phyloP scores from a whole-genome alignment of 2,113 vertebrate species.

The mouse (Mus musculus) region DNA sequence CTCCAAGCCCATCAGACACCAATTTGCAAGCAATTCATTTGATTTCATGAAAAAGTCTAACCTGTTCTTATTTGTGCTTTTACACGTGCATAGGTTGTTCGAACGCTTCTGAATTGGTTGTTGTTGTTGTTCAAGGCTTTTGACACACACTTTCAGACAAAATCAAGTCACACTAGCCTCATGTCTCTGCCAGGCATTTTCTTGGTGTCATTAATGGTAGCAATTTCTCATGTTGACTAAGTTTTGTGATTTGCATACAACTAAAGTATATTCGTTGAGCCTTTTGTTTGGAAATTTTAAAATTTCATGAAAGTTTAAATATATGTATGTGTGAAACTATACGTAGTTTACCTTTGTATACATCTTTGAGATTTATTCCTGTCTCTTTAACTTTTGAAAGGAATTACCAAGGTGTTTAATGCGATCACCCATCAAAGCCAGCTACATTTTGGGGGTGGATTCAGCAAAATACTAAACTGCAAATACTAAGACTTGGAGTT shows the following conservation, averaged over 20 bases:
- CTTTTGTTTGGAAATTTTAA: slow-evolving; percentile 45
- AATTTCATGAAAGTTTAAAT: neutral
- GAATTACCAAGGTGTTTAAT: slow-evolving; percentile 43
- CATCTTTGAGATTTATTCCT: slow-evolving; percentile 38
- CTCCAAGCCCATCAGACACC: slow-evolving; percentile 42
- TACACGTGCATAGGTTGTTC: neutral
- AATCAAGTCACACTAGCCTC: neutral
- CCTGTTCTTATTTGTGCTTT: slow-evolving; percentile 47
- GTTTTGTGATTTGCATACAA: neutral
- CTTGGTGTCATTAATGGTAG: neutral
- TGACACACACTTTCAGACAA: slow-evolving; percentile 13
- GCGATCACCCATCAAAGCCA: slow-evolving; percentile 18
- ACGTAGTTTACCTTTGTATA: slow-evolving; percentile 17
- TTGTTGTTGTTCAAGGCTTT: slow-evolving; percentile 3
- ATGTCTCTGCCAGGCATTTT: neutral
- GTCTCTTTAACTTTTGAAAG: slow-evolving; percentile 26
- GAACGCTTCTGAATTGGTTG: neutral
- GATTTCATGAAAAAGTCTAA: slow-evolving; percentile 25
- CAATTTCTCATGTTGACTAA: neutral
- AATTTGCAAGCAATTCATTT: slow-evolving; percentile 49
- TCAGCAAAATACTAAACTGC: neutral
- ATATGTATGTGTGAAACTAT: neutral
- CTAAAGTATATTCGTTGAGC: neutral
- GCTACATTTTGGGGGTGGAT: neutral
- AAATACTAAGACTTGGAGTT: slow-evolving; percentile 6